phyloP scores from a whole-genome alignment of 2,797 vertebrate species.

The Galaxias olidus region DNA sequence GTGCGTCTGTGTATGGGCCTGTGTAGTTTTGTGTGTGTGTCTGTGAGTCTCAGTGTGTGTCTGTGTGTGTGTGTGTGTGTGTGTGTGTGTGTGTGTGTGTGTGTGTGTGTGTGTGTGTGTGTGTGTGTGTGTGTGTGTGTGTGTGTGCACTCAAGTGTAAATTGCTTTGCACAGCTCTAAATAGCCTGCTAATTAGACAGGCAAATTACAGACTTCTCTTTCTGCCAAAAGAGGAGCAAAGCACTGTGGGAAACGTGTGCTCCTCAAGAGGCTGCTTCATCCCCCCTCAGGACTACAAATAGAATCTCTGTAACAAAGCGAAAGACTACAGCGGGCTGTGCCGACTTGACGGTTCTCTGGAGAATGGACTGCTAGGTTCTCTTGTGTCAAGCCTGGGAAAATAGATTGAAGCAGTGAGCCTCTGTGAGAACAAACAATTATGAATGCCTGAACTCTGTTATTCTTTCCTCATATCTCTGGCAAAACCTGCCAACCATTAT shows the following conservation, averaged over 20 bases:
- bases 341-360: too few relatives aligned
- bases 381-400: too few relatives aligned
- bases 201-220: conserved; percentile 34
- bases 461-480: too few relatives aligned
- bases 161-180: conserved; percentile 34
- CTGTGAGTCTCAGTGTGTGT: neutral
- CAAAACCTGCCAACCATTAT: too few relatives aligned
- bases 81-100: neutral
- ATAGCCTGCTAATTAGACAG: conserved; percentile 43
- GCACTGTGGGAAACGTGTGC: conserved; percentile 42
- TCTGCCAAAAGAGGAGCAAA: conserved; percentile 17
- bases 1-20: neutral
- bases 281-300: conserved; percentile 29
- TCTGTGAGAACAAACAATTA: too few relatives aligned
- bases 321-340: too few relatives aligned
- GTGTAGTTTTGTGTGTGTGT: neutral
- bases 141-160: neutral
- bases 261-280: conserved; percentile 20
- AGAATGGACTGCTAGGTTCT: too few relatives aligned
- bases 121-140: neutral
- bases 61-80: neutral
- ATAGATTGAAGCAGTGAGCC: too few relatives aligned
- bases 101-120: neutral
- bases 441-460: too few relatives aligned
- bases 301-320: conserved; percentile 6